Base-by-base conservation (phyloP, 2,888 invertebrate species). In the Pristionchus entomophagus region DNA sequence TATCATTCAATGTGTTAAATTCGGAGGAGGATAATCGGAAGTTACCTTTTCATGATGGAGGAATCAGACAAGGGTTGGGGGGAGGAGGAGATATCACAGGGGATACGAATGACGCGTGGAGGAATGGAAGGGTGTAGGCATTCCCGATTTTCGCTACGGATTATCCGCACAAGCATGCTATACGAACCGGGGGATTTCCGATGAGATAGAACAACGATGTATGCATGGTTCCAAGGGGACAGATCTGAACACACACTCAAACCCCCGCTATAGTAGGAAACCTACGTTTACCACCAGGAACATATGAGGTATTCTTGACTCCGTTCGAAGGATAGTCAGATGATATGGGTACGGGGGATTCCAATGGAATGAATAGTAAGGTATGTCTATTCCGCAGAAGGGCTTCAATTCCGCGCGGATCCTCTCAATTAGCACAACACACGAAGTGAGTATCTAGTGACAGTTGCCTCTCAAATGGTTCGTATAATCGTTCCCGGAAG, bases 71-170 rank as follows among this genome's bases (percentile, higher is more conserved):
- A n/a, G n/a, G n/a, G n/a, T 22, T 56, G 6, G 1, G n/a, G 19
- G 32, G 3, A 65, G n/a, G 65, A 65, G 35, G 35, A 65, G 65
- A 8, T 4, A 32, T 65, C 65, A 38, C 8, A 45, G 45, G 45
- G 45, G 45, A 14, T 6, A 45, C 8, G 45, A 45, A 45, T 10
- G 65, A 65, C 35, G 32, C 3, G 29, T 17, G 17, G 26, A 12
- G 32, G 62, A 35, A 17, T 35, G 32, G 19, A 10, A 45, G 45
- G 2, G 65, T 2, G 17, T 32, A 14, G 35, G 1, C 35, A 65
- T 65, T 65, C 65, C 35, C 65, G 65, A 65, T 65, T 65, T 45
- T 65, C 65, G 32, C 32, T 32, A 29, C n/a, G 65, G 65, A 65
- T 65, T 32, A 65, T 65, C 62, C 5, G 59, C 14, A 10, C 14